A percentile compares a stretch with the other conserved stretches of the same genome.
Evolutionary conservation across 1,140 invertebrate species (phyloP).

Genomic region (Drosophila sulfurigaster): DNA sequence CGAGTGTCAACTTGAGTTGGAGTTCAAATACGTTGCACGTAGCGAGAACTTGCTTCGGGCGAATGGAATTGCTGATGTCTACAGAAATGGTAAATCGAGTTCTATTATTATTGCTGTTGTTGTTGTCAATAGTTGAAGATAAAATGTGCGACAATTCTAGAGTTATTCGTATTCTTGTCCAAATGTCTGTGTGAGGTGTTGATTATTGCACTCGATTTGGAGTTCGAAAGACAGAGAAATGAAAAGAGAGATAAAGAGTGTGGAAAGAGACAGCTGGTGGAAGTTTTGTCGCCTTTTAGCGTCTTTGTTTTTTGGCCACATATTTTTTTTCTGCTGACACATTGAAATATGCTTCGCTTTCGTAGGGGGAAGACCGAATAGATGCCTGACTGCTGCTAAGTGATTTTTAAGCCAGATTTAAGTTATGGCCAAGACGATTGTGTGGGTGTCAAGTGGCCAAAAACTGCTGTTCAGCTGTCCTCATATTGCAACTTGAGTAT

Average conservation of each 20-base stretch:
- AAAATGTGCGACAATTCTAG: slow-evolving; percentile 47
- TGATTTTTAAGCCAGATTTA: slow-evolving; percentile 79
- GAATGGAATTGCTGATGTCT: slow-evolving; percentile 65
- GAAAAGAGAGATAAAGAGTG: not conserved
- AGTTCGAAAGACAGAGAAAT: not conserved
- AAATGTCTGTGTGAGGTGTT: slow-evolving; percentile 47
- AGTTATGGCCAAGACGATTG: slow-evolving; percentile 68
- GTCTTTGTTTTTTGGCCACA: slow-evolving; percentile 50
- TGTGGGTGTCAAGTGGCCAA: slow-evolving; percentile 56
- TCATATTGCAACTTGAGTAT: slow-evolving; percentile 76
- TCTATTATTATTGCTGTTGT: slow-evolving; percentile 4
- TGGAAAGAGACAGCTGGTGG: not conserved
- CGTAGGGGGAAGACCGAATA: slow-evolving; percentile 15
- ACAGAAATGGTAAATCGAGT: slow-evolving; percentile 53
- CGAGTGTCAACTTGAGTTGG: slow-evolving; percentile 63
- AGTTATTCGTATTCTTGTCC: slow-evolving; percentile 5
- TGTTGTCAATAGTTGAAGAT: slow-evolving; percentile 15
- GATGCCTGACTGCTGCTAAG: slow-evolving; percentile 45
- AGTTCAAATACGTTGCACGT: slow-evolving; percentile 56
- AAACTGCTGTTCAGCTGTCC: slow-evolving; percentile 46
- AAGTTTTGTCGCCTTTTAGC: not conserved
- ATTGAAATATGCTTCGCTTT: slow-evolving; percentile 38
- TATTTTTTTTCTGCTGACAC: slow-evolving; percentile 61
- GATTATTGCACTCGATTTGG: slow-evolving; percentile 73
- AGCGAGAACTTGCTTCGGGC: slow-evolving; percentile 37